Percentiles rank a stretch among this genome's conserved stretches.
Conservation (phyloP, 2,888 invertebrate species). For the Schrankia costaestrigalis region DNA sequence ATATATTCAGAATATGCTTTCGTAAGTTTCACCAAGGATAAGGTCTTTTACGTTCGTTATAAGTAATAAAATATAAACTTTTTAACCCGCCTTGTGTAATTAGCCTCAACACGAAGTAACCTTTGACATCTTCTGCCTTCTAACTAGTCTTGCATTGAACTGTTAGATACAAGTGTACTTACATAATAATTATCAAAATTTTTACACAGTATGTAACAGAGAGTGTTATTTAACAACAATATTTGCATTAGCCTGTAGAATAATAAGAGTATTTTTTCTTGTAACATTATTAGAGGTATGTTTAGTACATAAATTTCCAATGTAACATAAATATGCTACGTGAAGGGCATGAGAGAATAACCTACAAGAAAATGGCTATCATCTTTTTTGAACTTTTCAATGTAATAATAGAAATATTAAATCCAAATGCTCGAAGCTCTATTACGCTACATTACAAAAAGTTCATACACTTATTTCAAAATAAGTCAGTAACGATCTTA, state of each 20-base stretch:
- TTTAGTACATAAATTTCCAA: too few species aligned
- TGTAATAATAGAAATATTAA: constrained; percentile 11
- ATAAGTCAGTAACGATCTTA: constrained; percentile 10
- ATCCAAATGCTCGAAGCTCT: constrained; percentile 23
- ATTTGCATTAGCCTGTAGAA: background rate
- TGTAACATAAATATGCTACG: too few species aligned
- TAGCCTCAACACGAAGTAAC: constrained; percentile 54
- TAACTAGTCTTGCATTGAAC: constrained; percentile 28
- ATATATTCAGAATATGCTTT: constrained; percentile 27
- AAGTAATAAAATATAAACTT: constrained; percentile 30
- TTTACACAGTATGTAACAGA: constrained; percentile 34
- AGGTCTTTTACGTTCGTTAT: constrained; percentile 28
- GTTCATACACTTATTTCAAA: constrained; percentile 20
- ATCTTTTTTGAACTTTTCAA: constrained; percentile 19
- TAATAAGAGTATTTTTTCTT: too few species aligned
- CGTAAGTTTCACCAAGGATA: constrained; percentile 43
- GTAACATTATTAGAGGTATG: too few species aligned
- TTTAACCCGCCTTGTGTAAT: constrained; percentile 43
- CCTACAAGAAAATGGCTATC: constrained; percentile 17
- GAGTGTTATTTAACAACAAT: constrained; percentile 2
- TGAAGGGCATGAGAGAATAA: constrained; percentile 14
- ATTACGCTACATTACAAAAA: constrained; percentile 26
- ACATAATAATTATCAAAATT: too few species aligned
- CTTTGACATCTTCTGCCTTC: constrained; percentile 47
- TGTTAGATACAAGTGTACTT: too few species aligned